phyloP scores from a whole-genome alignment of 2,888 invertebrate species.

The Macrophya alboannulata region DNA sequence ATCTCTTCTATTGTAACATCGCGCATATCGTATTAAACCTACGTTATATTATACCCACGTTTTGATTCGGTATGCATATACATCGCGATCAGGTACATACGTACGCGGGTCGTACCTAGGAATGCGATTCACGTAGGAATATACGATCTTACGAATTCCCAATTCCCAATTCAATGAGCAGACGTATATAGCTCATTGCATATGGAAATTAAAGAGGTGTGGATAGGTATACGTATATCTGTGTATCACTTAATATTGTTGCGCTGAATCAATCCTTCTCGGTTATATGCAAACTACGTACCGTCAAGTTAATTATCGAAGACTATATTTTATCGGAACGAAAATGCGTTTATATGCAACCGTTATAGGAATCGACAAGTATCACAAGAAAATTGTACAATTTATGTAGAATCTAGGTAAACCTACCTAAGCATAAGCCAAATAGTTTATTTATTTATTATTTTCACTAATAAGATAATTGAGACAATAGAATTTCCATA shows the following conservation, averaged over 20 bases:
- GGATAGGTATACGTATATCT: background rate
- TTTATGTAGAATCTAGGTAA: too few relatives aligned
- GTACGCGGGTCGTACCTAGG: background rate
- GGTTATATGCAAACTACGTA: background rate
- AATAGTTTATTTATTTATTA: too few relatives aligned
- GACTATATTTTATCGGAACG: background rate
- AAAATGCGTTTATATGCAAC: background rate
- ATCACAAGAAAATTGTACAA: too few relatives aligned
- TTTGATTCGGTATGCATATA: slow-evolving; percentile 16
- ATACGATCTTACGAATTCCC: background rate
- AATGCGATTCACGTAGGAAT: slow-evolving; percentile 23
- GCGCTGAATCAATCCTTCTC: background rate
- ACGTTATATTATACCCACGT: slow-evolving; percentile 11
- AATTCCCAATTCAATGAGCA: slow-evolving; percentile 14
- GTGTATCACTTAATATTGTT: background rate
- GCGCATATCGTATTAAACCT: background rate
- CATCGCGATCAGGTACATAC: background rate
- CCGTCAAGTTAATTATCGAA: background rate
- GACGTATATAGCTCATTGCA: background rate
- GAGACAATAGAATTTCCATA: too few relatives aligned
- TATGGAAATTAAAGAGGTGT: background rate
- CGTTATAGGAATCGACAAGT: background rate
- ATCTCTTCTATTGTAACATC: background rate
- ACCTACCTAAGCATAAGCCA: too few relatives aligned
- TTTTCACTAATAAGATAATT: too few relatives aligned